phyloP scores from a whole-genome alignment of 2,888 invertebrate species.

The Drosophila flavopinicola region DNA sequence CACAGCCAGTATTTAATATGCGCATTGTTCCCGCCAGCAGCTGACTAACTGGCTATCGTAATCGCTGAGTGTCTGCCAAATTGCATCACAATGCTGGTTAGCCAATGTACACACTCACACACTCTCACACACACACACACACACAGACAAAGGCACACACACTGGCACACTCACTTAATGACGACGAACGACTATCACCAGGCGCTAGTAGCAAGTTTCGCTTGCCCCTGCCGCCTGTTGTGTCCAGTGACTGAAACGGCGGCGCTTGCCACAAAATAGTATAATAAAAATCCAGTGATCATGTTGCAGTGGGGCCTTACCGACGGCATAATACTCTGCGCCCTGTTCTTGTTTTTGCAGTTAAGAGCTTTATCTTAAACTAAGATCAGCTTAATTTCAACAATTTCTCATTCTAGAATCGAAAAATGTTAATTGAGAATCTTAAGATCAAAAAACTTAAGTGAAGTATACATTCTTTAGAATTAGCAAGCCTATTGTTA shows the following conservation, averaged over 20 bases:
- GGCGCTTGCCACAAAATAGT: constrained; percentile 51
- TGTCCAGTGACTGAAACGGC: constrained; percentile 53
- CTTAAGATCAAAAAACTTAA: too few species aligned
- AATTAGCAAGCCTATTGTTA: too few species aligned
- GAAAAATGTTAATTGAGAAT: too few species aligned
- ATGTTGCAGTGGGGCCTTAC: not conserved
- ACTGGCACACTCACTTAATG: constrained; percentile 57
- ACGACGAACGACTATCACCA: constrained; percentile 47
- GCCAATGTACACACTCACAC: constrained; percentile 38
- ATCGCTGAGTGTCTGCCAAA: constrained; percentile 66
- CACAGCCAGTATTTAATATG: constrained; percentile 12
- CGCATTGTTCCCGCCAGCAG: constrained; percentile 32
- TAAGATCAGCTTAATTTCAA: too few species aligned
- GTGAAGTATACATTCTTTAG: too few species aligned
- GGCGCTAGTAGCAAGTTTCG: constrained; percentile 33
- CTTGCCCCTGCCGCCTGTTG: constrained; percentile 22
- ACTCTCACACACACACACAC: constrained; percentile 14
- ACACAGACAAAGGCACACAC: constrained; percentile 28
- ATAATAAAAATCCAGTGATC: not conserved
- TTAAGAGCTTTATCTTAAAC: too few species aligned
- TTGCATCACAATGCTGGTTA: constrained; percentile 63
- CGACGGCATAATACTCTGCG: not conserved
- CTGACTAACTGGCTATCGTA: constrained; percentile 46
- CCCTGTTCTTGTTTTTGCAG: too few species aligned
- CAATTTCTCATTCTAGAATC: too few species aligned